Percentiles rank a stretch among this genome's conserved stretches.
These are phyloP conservation scores for Scleropages formosus DNA, from an alignment of 2,797 vertebrate species.

Conservation along the genomic window DNA sequence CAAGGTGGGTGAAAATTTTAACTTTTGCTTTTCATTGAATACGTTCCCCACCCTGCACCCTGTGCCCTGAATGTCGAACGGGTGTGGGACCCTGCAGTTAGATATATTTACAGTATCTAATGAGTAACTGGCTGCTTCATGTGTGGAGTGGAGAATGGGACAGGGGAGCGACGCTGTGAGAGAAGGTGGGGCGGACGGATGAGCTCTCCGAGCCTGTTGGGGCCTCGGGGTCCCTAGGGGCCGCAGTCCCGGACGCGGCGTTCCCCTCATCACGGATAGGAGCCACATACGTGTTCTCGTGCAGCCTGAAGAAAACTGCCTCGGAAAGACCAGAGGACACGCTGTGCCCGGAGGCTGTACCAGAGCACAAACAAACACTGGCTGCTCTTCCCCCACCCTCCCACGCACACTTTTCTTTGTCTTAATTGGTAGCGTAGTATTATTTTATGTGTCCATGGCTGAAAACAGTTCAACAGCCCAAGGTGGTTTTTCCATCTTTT, in stretches of 20 bases:
- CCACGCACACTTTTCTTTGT: conserved; percentile 43
- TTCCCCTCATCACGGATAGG: neutral
- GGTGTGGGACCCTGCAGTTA: neutral
- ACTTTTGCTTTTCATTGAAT: neutral
- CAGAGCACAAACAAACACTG: neutral
- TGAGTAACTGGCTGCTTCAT: neutral
- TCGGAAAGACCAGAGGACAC: neutral
- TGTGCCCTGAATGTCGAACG: too few species aligned
- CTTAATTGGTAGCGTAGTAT: conserved; percentile 32
- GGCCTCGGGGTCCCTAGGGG: neutral
- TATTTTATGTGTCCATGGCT: conserved; percentile 32
- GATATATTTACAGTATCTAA: too few species aligned
- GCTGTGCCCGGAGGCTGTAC: too few species aligned
- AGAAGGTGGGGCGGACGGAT: neutral
- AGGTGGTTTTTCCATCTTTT: conserved; percentile 47
- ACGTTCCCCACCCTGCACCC: too few species aligned
- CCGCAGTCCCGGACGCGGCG: neutral
- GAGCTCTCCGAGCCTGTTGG: neutral
- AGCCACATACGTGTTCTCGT: too few species aligned
- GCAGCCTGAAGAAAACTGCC: neutral
- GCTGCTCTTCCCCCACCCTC: conserved; percentile 11
- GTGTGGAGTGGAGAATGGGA: neutral
- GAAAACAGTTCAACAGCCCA: conserved; percentile 40
- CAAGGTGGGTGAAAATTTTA: conserved; percentile 79
- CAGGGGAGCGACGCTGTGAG: too few species aligned